Percentiles rank a stretch among this genome's conserved stretches.
phyloP scores from a whole-genome alignment of 2,888 invertebrate genomes.

The Macaria liturata region DNA sequence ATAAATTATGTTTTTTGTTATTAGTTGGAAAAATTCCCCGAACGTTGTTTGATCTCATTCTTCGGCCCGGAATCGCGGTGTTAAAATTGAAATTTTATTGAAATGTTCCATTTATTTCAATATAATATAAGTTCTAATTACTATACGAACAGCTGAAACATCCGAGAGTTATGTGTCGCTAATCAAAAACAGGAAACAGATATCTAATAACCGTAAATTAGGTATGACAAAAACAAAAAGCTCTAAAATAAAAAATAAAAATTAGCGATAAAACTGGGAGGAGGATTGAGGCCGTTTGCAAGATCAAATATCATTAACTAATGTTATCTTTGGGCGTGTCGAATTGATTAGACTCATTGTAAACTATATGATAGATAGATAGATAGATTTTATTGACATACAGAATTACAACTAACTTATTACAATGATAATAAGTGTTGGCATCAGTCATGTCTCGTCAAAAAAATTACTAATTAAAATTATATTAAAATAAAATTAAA shows the following conservation, averaged over 20 bases:
- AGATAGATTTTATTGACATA: no score
- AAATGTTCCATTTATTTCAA: conserved; percentile 29
- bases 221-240: conserved; percentile 37
- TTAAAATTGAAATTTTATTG: conserved; percentile 24
- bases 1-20: conserved; percentile 52
- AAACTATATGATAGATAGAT: no score
- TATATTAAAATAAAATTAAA: no score
- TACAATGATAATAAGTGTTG: no score
- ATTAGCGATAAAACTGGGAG: conserved; percentile 21
- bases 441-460: no score
- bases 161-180: conserved; percentile 27
- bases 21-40: conserved; percentile 34
- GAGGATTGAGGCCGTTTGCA: conserved; percentile 19
- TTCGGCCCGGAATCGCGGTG: conserved; percentile 19
- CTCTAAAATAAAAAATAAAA: conserved; percentile 23
- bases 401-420: no score
- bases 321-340: no score
- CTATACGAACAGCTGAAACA: conserved; percentile 28
- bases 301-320: no score
- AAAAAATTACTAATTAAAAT: no score
- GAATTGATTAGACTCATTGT: no score
- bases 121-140: conserved; percentile 29
- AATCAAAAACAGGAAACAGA: conserved; percentile 33
- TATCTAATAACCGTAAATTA: conserved; percentile 37
- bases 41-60: conserved; percentile 45